Evolutionary conservation across 1,140 invertebrate species (phyloP), one percentile per base, ranked within the genome.

Genomic region (Anastatus disparis): DNA sequence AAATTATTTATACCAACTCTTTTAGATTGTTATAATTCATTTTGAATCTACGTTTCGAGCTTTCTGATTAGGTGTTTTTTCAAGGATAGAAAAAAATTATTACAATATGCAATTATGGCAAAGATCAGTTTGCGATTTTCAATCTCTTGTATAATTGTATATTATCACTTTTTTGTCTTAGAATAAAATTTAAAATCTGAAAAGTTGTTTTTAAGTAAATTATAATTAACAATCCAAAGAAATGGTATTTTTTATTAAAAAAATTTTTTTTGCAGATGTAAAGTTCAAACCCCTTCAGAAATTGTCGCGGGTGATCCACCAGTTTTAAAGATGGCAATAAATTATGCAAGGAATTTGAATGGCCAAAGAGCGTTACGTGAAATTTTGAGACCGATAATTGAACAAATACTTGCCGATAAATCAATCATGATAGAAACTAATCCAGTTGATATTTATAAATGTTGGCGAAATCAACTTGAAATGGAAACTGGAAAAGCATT

Each of bases 381-480:
- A 62, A 91, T 94, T 74, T 85, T 94, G 35, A 91, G 92, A 29
- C 91, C 92, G 3, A 85, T 93, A 13, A 90, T 94, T 48, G 89
- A 90, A 69, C 89, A 87, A 78, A 88, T 94, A 67, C 80, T 94
- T 17, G 87, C 88, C 27, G 90, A 94, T 75, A 91, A 89, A 78
- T 88, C 87, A 63, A 83, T 94, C 20, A 89, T 87, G 64, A 93
- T 94, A 73, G 93, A 94, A 80, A 94, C 93, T 1, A 93, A 93
- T 78, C 93, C 93, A 12, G 87, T 93, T 0, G 93, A 94, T 77
- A 92, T 94, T 72, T 95, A 94, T 77, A 94, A 94, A 78, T 87
- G 88, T 40, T 95, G 93, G 93, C 88, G 93, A 68, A 94, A 93
- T 87, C 89, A 93, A 78, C 85, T 89, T 56, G 93, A 95, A 84